Percentiles rank a stretch among this genome's conserved stretches.
These are phyloP conservation scores for Falco concolor DNA, from an alignment of 2,797 vertebrate species.

Conservation along the genomic window DNA sequence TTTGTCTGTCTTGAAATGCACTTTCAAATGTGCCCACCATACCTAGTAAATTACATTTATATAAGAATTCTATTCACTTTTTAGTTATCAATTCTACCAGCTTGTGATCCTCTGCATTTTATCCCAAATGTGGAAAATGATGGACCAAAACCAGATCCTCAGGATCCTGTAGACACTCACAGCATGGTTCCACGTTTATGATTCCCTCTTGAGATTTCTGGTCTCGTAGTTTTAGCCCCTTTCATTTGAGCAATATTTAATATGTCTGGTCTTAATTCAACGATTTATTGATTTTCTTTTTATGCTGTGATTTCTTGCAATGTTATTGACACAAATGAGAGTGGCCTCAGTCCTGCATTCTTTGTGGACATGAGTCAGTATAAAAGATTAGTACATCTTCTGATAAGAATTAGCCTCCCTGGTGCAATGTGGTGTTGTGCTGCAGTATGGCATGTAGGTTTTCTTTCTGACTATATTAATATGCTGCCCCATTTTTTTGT, in stretches of 20 bases:
- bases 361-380: neutral
- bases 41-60: neutral
- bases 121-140: neutral
- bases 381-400: neutral
- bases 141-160: neutral
- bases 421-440: neutral
- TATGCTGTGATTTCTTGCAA: neutral
- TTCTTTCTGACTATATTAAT: neutral
- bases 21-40: neutral
- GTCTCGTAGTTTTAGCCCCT: neutral
- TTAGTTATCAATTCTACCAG: neutral
- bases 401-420: neutral
- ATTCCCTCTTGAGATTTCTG: neutral
- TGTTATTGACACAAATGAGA: neutral
- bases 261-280: neutral
- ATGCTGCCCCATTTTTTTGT: neutral
- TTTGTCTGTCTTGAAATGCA: neutral
- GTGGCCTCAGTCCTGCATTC: neutral
- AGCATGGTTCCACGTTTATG: neutral
- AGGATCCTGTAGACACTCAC: neutral
- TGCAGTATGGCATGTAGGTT: neutral
- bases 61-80: neutral
- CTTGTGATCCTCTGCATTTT: neutral
- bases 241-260: neutral
- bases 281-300: neutral